Percentiles rank a stretch among this genome's conserved stretches.
phyloP scores from a whole-genome alignment of 2,797 vertebrate species.

The Epinephelus coioides region DNA sequence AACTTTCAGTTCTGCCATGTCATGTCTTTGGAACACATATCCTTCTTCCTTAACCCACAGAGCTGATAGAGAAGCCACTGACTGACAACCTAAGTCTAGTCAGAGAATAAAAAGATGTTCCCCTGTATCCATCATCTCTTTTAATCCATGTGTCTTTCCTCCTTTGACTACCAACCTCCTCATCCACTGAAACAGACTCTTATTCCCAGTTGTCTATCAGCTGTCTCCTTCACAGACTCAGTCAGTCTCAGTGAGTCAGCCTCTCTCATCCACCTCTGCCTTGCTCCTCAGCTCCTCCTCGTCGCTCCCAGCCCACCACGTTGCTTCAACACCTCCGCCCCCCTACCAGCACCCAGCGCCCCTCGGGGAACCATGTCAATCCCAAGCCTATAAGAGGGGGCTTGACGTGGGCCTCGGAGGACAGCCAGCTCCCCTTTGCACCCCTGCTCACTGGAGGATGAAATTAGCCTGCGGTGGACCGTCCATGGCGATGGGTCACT shows the following conservation, averaged over 20 bases:
- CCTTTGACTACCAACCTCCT: constrained; percentile 40
- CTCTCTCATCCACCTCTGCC: constrained; percentile 46
- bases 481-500: constrained; percentile 61
- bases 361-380: constrained; percentile 72
- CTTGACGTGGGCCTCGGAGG: constrained; percentile 55
- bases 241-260: constrained; percentile 48
- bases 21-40: not conserved
- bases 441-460: constrained; percentile 73
- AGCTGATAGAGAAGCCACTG: constrained; percentile 10
- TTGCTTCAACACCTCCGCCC: constrained; percentile 21
- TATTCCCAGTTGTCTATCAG: constrained; percentile 44
- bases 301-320: constrained; percentile 11
- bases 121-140: constrained; percentile 23
- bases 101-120: constrained; percentile 8
- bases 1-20: not conserved
- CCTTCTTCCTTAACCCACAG: not conserved
- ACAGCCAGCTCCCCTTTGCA: constrained; percentile 67
- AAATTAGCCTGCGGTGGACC: constrained; percentile 74
- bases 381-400: constrained; percentile 53
- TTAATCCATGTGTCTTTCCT: constrained; percentile 24
- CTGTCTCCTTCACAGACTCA: constrained; percentile 42
- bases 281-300: constrained; percentile 27
- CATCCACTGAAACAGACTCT: constrained; percentile 39
- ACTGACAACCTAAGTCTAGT: constrained; percentile 17
- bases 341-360: constrained; percentile 29